Evolutionary conservation across 1,140 invertebrate species (phyloP), one percentile per base, ranked within the genome.

Genomic region (Drosophila pseudoananassae): DNA sequence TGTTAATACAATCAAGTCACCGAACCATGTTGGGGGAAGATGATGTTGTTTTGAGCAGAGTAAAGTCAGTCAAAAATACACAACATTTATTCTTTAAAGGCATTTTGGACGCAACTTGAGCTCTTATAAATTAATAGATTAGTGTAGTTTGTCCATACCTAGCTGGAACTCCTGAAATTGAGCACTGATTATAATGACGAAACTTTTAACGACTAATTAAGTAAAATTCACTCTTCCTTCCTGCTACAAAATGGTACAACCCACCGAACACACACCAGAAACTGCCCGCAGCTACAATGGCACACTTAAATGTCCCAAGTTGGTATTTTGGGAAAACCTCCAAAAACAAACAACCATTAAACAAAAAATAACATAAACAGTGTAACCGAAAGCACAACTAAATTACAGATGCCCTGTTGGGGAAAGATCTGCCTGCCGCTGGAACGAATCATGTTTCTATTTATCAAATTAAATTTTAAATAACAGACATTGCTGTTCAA

Each of bases 141-240:
- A 27, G 6, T 27, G 0, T 27, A 27, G 25, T 27, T 1, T 5
- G 25, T 27, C 25, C 25, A 27, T 27, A 27, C 25, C 4, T 7
- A 5, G 6, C 25, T 27, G 6, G 1, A 27, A 7, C 25, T 27
- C 6, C 25, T 45, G 68, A 61, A 63, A 76, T 71, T 47, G 38
- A 50, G 50, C 45, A 27, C 52, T 10, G 49, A 47, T 76, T 57
- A 82, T 82, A 80, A 80, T 82, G 60, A 52, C 43, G 10, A 73
- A 81, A 81, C 68, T 81, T 84, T 85, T 80, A 80, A 85, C 80
- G 75, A 79, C 76, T 80, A 79, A 85, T 84, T 84, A 85, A 66
- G 60, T 46, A 29, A 47, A 52, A 69, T 76, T 57, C 51, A 23
- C 52, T 38, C 43, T 31, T 50, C 47, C 50, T 46, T 27, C 47